These are phyloP conservation scores for Micromussa lordhowensis DNA, from an alignment of 92 coral and sea anemone species.

Conservation along the genomic window DNA sequence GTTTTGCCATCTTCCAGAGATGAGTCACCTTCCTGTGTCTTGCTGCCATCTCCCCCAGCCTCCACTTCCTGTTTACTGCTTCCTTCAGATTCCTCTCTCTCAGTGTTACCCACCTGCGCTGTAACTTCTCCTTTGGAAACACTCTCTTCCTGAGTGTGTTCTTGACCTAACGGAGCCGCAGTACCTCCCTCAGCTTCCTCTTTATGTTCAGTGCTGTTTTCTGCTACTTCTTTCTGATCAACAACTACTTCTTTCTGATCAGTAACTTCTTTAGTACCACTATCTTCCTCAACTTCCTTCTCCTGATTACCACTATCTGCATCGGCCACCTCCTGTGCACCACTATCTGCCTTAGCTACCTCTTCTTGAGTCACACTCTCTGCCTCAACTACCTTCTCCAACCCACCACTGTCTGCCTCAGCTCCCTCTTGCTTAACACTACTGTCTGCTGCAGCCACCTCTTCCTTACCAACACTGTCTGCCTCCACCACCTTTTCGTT, in stretches of 20 bases:
- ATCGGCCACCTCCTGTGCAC: neutral
- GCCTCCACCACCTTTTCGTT: neutral
- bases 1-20: neutral
- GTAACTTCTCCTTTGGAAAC: neutral
- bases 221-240: neutral
- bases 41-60: neutral
- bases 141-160: neutral
- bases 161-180: neutral
- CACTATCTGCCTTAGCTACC: neutral
- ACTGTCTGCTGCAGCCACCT: neutral
- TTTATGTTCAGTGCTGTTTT: neutral
- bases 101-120: neutral
- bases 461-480: slow-evolving; percentile 1
- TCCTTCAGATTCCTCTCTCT: neutral
- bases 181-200: neutral
- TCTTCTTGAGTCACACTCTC: slow-evolving; percentile 7
- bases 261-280: neutral
- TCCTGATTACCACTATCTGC: slow-evolving; percentile 10
- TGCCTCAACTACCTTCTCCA: slow-evolving; percentile 8
- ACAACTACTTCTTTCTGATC: neutral
- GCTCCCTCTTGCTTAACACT: neutral
- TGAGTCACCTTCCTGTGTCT: neutral
- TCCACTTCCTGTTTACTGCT: neutral
- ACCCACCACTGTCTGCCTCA: neutral
- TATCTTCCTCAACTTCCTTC: neutral